phyloP scores from a whole-genome alignment of 2,113 vertebrate genomes.

The Proterorhinus semilunaris region DNA sequence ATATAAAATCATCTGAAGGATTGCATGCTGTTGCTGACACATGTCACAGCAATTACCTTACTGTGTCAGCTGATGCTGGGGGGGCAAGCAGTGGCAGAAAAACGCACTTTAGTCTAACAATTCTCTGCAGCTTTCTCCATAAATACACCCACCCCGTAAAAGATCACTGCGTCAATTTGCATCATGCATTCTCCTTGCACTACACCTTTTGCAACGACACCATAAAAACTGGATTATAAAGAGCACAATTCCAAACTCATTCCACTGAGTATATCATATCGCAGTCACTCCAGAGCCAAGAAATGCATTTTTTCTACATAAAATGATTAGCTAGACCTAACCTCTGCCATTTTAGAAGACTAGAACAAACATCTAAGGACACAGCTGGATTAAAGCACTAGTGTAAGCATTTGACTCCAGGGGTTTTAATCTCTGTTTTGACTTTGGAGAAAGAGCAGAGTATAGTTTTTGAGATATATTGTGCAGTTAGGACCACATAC shows the following conservation, averaged over 20 bases:
- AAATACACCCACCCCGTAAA: constrained; percentile 46
- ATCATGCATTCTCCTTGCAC: constrained; percentile 21
- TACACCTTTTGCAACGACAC: constrained; percentile 15
- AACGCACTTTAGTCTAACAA: constrained; percentile 27
- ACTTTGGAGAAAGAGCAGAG: not conserved
- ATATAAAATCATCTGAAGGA: not conserved
- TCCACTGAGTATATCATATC: constrained; percentile 17
- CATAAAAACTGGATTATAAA: constrained; percentile 29
- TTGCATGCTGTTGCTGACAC: not conserved
- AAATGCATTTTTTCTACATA: constrained; percentile 11
- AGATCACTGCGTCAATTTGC: constrained; percentile 37
- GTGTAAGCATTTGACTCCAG: not conserved
- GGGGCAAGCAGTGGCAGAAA: constrained; percentile 22
- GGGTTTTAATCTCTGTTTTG: not conserved
- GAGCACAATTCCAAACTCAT: constrained; percentile 7
- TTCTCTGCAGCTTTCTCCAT: constrained; percentile 33
- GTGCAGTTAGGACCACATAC: not conserved
- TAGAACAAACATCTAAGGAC: not conserved
- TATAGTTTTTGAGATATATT: not conserved
- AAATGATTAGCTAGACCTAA: not conserved
- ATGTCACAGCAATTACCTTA: not conserved
- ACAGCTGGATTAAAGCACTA: not conserved
- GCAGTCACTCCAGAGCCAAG: constrained; percentile 2
- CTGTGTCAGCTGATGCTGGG: constrained; percentile 16
- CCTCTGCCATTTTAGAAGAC: not conserved